phyloP scores from a whole-genome alignment of 92 coral and sea anemone genomes.

The Phenganax marumi region DNA sequence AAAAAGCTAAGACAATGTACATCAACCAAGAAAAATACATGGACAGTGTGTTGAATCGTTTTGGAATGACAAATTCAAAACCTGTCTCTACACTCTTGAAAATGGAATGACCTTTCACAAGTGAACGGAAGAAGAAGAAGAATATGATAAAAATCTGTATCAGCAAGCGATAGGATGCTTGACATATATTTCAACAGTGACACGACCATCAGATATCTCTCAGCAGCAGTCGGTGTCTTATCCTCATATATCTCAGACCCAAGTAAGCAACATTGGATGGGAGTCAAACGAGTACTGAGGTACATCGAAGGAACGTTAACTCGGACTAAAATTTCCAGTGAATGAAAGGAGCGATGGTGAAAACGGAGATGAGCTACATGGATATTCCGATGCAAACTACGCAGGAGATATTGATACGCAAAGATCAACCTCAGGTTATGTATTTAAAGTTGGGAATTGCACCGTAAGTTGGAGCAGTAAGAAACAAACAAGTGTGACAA shows the following conservation, averaged over 20 bases:
- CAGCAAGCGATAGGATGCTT: too few species aligned
- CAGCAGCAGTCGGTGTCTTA: slow-evolving; percentile 46
- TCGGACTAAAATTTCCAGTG: slow-evolving; percentile 52
- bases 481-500: slow-evolving; percentile 46
- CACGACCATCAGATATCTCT: too few species aligned
- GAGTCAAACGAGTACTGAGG: slow-evolving; percentile 49
- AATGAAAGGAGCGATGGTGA: not conserved
- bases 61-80: too few species aligned
- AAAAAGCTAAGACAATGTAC: not conserved
- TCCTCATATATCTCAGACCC: slow-evolving; percentile 49
- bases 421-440: slow-evolving; percentile 22
- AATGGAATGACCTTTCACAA: slow-evolving; percentile 59
- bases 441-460: slow-evolving; percentile 22
- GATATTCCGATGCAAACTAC: slow-evolving; percentile 55
- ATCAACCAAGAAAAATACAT: slow-evolving; percentile 5
- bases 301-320: slow-evolving; percentile 61
- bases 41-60: not conserved
- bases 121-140: slow-evolving; percentile 35
- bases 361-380: slow-evolving; percentile 38
- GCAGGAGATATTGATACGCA: slow-evolving; percentile 44
- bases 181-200: slow-evolving; percentile 57
- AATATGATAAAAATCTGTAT: not conserved
- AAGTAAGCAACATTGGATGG: slow-evolving; percentile 49
- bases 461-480: slow-evolving; percentile 49
- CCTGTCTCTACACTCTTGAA: slow-evolving; percentile 50